Evolutionary conservation across 2,797 vertebrate species (phyloP).

Genomic region (Octomys mimax): DNA sequence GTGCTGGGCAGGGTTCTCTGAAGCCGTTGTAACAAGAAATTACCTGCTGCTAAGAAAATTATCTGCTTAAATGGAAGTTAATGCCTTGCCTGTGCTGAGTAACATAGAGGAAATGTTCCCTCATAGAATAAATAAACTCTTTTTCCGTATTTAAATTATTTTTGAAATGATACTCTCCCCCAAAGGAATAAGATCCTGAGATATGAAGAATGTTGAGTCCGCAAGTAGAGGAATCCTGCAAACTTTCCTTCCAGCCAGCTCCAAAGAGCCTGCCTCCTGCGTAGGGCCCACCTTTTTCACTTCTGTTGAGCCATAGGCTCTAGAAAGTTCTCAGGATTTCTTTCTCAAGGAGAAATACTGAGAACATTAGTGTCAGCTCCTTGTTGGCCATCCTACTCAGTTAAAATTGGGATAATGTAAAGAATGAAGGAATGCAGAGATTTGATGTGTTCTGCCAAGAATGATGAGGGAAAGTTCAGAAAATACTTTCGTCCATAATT

Average conservation of each 20-base stretch:
- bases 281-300: neutral
- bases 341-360: neutral
- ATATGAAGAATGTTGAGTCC: neutral
- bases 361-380: neutral
- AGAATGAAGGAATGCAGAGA: constrained; percentile 3
- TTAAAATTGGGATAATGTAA: neutral
- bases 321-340: constrained; percentile 1
- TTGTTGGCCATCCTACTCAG: neutral
- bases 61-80: neutral
- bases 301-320: neutral
- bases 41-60: neutral
- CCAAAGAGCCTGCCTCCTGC: neutral
- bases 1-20: too few species aligned
- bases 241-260: neutral
- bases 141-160: constrained; percentile 38
- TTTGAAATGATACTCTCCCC: neutral
- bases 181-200: neutral
- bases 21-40: neutral
- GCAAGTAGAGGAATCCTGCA: neutral
- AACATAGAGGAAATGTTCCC: neutral
- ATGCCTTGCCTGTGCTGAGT: neutral
- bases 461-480: neutral
- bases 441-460: neutral
- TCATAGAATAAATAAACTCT: neutral
- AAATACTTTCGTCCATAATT: neutral